Percentiles rank a stretch among this genome's conserved stretches.
These are phyloP conservation scores for Thunnus thynnus DNA, from an alignment of 2,113 vertebrate species.

Conservation along the genomic window DNA sequence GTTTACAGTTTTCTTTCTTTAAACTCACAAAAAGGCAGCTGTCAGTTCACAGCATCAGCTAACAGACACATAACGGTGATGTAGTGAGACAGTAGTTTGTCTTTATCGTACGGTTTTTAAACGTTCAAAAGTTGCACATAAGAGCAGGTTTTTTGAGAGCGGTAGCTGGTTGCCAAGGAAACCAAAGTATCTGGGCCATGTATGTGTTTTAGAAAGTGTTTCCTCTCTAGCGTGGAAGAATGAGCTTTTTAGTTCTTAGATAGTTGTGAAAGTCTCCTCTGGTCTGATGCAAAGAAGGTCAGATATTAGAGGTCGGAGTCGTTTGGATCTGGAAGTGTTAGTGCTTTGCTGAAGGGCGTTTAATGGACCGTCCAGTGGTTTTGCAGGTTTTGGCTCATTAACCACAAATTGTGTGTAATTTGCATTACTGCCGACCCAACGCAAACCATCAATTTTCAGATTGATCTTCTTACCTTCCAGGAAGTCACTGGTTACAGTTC, in stretches of 20 bases:
- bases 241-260: neutral
- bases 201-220: neutral
- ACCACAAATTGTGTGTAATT: constrained; percentile 33
- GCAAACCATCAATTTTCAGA: constrained; percentile 12
- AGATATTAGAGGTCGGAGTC: neutral
- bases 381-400: constrained; percentile 45
- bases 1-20: no score
- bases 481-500: neutral
- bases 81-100: neutral
- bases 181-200: neutral
- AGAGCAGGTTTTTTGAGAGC: neutral
- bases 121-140: neutral
- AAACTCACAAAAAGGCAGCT: neutral
- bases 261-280: no score
- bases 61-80: neutral
- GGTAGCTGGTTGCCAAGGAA: neutral
- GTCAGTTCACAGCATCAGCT: neutral
- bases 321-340: neutral
- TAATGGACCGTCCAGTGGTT: constrained; percentile 8
- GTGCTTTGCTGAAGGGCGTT: neutral
- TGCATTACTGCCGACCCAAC: constrained; percentile 16
- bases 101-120: neutral
- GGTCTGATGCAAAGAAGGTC: neutral
- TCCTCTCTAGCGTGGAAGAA: neutral
- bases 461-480: constrained; percentile 6